A percentile compares a stretch with the other conserved stretches of the same genome.
These are phyloP conservation scores for Coremacera marginata DNA, from an alignment of 2,888 invertebrate genomes.

Conservation along the genomic window DNA sequence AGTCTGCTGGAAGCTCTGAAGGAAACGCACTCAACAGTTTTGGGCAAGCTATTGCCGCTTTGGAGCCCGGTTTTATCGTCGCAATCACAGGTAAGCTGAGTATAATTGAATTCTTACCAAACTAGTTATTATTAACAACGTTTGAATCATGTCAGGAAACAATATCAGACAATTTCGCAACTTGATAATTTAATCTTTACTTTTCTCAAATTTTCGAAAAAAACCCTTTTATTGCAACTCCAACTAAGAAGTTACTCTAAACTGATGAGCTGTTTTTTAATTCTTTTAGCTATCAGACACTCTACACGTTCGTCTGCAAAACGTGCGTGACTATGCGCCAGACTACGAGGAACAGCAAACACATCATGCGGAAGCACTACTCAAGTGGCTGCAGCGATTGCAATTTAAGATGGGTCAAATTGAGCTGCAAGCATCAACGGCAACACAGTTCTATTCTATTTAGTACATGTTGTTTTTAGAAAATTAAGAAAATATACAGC, in stretches of 20 bases:
- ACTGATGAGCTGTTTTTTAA: conserved; percentile 51
- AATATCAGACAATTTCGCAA: too few relatives aligned
- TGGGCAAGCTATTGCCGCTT: conserved; percentile 91
- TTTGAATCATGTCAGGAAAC: too few relatives aligned
- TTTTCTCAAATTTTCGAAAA: too few relatives aligned
- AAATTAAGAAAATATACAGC: not conserved
- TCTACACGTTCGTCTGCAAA: conserved; percentile 86
- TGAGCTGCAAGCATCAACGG: conserved; percentile 91
- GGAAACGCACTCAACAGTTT: conserved; percentile 93
- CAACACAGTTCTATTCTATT: conserved; percentile 89
- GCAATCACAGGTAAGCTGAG: conserved; percentile 77
- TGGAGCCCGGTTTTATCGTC: conserved; percentile 97
- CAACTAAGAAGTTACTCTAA: too few relatives aligned
- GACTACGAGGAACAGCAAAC: conserved; percentile 68
- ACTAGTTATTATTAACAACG: too few relatives aligned
- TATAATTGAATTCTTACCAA: conserved; percentile 30
- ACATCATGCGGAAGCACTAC: conserved; percentile 71
- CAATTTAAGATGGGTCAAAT: conserved; percentile 99
- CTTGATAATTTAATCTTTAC: too few relatives aligned
- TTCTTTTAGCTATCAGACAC: conserved; percentile 86
- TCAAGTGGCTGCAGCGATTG: conserved; percentile 90
- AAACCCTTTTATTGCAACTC: too few relatives aligned
- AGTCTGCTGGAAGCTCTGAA: conserved; percentile 93
- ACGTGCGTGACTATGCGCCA: conserved; percentile 85
- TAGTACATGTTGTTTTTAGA: conserved; percentile 63